A percentile compares a stretch with the other conserved stretches of the same genome.
Conservation (phyloP, 2,888 invertebrate genomes). For the Exephanes ischioxanthus region DNA sequence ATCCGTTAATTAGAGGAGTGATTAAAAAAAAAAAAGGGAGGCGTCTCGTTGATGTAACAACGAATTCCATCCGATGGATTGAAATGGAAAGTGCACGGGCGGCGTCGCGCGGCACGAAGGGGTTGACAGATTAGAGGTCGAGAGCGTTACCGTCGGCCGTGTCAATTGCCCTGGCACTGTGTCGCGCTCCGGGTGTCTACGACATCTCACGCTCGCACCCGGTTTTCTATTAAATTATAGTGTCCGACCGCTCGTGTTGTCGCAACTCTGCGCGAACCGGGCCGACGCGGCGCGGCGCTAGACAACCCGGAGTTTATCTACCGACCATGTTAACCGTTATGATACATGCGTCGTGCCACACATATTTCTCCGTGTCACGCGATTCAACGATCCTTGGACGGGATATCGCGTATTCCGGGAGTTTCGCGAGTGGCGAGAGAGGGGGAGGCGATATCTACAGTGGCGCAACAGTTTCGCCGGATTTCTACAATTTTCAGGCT, state of each 20-base stretch:
- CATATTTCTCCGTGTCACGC: constrained; percentile 60
- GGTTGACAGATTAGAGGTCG: constrained; percentile 28
- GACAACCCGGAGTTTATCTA: constrained; percentile 48
- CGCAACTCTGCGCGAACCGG: constrained; percentile 27
- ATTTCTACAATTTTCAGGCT: constrained; percentile 59
- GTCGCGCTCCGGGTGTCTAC: constrained; percentile 24
- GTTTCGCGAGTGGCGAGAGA: constrained; percentile 35
- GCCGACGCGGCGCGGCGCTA: not conserved
- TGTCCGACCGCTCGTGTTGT: constrained; percentile 53
- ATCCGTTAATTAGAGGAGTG: constrained; percentile 56
- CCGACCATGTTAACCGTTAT: constrained; percentile 41
- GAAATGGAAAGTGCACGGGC: not conserved
- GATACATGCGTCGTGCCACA: constrained; percentile 48
- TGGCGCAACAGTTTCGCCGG: constrained; percentile 63
- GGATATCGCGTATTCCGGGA: constrained; percentile 6
- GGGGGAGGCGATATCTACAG: not conserved
- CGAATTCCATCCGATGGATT: not conserved
- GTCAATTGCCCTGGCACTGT: constrained; percentile 27
- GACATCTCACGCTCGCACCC: constrained; percentile 40
- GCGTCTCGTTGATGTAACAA: constrained; percentile 7
- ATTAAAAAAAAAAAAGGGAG: constrained; percentile 48
- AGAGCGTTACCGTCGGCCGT: not conserved
- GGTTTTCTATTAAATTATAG: constrained; percentile 56
- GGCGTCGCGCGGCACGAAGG: not conserved
- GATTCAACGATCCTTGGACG: constrained; percentile 47